Evolutionary conservation across 2,888 invertebrate species (phyloP).

Genomic region (Tipula unca): DNA sequence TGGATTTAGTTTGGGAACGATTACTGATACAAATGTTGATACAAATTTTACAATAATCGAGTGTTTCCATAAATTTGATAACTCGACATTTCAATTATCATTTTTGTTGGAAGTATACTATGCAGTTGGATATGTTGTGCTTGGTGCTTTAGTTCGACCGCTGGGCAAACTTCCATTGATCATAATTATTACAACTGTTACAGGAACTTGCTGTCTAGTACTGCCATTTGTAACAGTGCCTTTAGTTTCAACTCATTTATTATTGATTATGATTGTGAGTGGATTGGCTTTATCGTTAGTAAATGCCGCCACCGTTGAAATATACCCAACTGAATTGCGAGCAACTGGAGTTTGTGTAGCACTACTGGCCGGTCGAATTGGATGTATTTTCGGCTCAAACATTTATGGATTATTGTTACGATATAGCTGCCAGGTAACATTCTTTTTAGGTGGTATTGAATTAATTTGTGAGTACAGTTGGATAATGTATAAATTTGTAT

Average conservation of each 20-base stretch:
- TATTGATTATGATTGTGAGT: conserved; percentile 30
- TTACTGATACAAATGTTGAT: background rate
- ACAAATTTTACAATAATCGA: background rate
- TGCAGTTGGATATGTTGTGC: conserved; percentile 32
- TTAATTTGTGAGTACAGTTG: background rate
- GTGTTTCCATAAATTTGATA: conserved; percentile 32
- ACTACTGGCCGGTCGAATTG: conserved; percentile 45
- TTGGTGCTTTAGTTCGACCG: conserved; percentile 32
- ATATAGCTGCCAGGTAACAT: conserved; percentile 41
- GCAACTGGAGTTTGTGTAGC: conserved; percentile 48
- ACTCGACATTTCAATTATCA: conserved; percentile 32
- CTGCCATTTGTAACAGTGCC: conserved; percentile 30
- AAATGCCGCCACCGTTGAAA: conserved; percentile 35
- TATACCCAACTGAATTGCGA: conserved; percentile 38
- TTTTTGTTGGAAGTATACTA: conserved; percentile 32
- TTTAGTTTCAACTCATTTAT: conserved; percentile 31
- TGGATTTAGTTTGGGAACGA: background rate
- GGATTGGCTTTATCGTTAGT: conserved; percentile 34
- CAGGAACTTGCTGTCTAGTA: conserved; percentile 25
- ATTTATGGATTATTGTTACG: conserved; percentile 42
- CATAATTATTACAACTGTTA: conserved; percentile 16
- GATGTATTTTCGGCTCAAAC: conserved; percentile 45
- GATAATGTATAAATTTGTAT: too few relatives aligned
- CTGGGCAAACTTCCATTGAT: conserved; percentile 32
- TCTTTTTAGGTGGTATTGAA: conserved; percentile 29